Base-by-base conservation (phyloP, 2,888 invertebrate genomes). In the Bellardia bayeri region DNA sequence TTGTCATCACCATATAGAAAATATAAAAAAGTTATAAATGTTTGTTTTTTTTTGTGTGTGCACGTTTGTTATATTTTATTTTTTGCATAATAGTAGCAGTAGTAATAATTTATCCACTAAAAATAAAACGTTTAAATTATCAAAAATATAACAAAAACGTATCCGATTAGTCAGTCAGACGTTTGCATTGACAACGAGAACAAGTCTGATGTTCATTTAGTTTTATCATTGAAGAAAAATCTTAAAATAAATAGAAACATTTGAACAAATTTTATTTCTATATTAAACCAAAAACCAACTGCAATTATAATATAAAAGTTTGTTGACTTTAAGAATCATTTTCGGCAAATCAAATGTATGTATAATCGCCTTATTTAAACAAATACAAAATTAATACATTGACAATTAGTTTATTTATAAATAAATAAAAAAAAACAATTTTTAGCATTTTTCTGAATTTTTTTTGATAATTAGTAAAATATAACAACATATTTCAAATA, bases 141-240 rank as follows among this genome's bases (percentile, higher is more conserved):
- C 9, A 23, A 6, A 61, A 33, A 40, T 37, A 6, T 6, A 37
- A 37, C 1, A 37, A 37, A 37, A 37, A 6, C 9, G 30, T 13
- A 64, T 71, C 54, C 64, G 63, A 72, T 81, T 54, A 64, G 63
- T 54, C 81, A n/a, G 30, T n/a, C 72, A 54, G 81, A 72, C 72
- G 63, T 54, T 72, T 42, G 37, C 63, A 51, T 63, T 80, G 51
- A 37, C 16, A 63, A n/a, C n/a, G 40, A 71, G 23, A 80, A 30
- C 49, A 30, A 51, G 49, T 58, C 14, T n/a, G 23, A 51, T 63
- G 11, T 33, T 76, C 37, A 30, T 13, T 30, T 74, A 0, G 16
- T 51, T 76, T 64, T 13, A 23, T 23, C 2, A 23, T 40, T 54
- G 7, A 45, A 68, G 23, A 16, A 30, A 54, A 64, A 40, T 69